Evolutionary conservation across 92 coral and sea anemone species (phyloP).

Genomic region (Palythoa caribaeorum): DNA sequence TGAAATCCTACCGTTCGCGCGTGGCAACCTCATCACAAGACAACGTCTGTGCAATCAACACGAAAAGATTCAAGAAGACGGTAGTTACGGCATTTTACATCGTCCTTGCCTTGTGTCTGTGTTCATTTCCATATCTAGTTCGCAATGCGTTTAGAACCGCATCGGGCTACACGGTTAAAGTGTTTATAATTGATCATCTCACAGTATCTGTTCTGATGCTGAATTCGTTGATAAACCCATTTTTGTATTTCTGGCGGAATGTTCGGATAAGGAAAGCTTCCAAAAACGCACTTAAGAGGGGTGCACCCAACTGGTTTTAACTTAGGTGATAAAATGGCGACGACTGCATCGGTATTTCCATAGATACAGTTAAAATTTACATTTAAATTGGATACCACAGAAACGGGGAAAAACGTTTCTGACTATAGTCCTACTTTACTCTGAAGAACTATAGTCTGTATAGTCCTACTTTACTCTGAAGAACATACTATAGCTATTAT

Average conservation of each 20-base stretch:
- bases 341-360: too few species aligned
- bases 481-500: too few species aligned
- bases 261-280: conserved; percentile 24
- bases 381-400: too few species aligned
- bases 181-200: conserved; percentile 27
- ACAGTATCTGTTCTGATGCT: conserved; percentile 27
- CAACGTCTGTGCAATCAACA: not conserved
- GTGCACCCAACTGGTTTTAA: conserved; percentile 28
- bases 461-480: too few species aligned
- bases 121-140: conserved; percentile 45
- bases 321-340: too few species aligned
- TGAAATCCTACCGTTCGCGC: conserved; percentile 19
- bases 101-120: conserved; percentile 26
- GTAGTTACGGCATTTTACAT: conserved; percentile 35
- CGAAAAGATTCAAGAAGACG: conserved; percentile 19
- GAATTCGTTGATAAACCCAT: conserved; percentile 33
- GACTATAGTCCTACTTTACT: too few species aligned
- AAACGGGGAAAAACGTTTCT: too few species aligned
- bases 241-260: conserved; percentile 39
- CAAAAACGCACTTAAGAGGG: conserved; percentile 20
- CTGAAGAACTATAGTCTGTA: too few species aligned
- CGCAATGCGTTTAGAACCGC: conserved; percentile 20
- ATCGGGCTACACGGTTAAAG: conserved; percentile 9
- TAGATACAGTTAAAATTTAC: too few species aligned
- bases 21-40: not conserved